Percentiles rank a stretch among this genome's conserved stretches.
Conservation (phyloP, 2,113 vertebrate genomes). For the Marcusenius ussheri region DNA sequence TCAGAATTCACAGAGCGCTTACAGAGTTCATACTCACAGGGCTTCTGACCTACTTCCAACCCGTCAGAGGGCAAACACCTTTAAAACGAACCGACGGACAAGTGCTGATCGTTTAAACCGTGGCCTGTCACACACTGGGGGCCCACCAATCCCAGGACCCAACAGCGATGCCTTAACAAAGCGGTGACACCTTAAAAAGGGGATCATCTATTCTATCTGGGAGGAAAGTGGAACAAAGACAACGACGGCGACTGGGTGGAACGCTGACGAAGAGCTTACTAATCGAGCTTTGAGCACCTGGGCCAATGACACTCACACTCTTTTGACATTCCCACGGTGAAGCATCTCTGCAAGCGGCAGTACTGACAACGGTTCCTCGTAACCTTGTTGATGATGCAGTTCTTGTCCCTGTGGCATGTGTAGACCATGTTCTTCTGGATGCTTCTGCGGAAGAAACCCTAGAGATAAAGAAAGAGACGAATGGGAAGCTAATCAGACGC, state of each 20-base stretch:
- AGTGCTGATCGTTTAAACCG: conserved; percentile 1
- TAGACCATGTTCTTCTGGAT: conserved; percentile 98
- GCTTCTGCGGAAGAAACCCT: conserved; percentile 95
- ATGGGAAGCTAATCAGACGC: background rate
- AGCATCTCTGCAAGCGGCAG: conserved; percentile 90
- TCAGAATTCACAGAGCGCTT: background rate
- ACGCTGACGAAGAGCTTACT: background rate
- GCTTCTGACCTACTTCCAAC: conserved; percentile 12
- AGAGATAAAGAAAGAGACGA: background rate
- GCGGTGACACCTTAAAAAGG: background rate
- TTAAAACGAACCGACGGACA: background rate
- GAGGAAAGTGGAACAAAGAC: background rate
- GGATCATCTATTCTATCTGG: background rate
- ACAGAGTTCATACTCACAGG: background rate
- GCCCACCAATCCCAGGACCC: background rate
- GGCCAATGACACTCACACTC: conserved; percentile 74
- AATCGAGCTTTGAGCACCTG: background rate
- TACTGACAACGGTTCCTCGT: conserved; percentile 95
- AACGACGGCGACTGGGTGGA: too few relatives aligned
- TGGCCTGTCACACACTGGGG: background rate
- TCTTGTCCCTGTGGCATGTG: conserved; percentile 91
- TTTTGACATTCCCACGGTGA: conserved; percentile 93
- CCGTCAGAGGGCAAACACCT: conserved; percentile 14
- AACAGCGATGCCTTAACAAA: background rate
- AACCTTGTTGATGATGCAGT: conserved; percentile 96